These are phyloP conservation scores for Dermatophagoides farinae DNA, from an alignment of 1,140 invertebrate species.

Conservation along the genomic window DNA sequence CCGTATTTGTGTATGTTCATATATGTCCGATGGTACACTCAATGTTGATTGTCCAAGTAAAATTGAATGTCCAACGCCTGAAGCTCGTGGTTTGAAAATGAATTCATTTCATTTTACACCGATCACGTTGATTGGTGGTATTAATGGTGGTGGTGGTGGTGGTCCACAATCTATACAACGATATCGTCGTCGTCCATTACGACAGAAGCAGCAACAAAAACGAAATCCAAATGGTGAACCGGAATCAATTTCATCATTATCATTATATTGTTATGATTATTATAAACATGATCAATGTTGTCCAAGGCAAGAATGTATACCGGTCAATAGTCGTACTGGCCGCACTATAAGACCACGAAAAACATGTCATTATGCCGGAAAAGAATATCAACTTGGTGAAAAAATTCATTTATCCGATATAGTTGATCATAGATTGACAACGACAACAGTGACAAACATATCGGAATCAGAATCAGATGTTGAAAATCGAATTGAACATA, in stretches of 20 bases:
- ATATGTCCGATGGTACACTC: background rate
- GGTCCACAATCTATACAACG: background rate
- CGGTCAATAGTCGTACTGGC: background rate
- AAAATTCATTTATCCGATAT: constrained; percentile 8
- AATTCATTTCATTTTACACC: too few relatives aligned
- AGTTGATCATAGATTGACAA: background rate
- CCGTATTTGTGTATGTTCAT: background rate
- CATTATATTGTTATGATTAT: constrained; percentile 5
- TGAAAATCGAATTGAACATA: background rate
- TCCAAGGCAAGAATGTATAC: background rate
- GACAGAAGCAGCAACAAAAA: background rate
- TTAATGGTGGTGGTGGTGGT: background rate
- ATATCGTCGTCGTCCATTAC: background rate
- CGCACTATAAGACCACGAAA: background rate
- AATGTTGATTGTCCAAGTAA: background rate
- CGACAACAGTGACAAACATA: background rate
- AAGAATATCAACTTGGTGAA: constrained; percentile 16
- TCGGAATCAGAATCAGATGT: background rate
- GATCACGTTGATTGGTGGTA: background rate
- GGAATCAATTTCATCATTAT: background rate
- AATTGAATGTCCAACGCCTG: background rate
- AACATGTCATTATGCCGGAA: constrained; percentile 15
- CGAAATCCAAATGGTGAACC: background rate
- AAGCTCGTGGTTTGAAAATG: too few relatives aligned
- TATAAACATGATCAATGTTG: constrained; percentile 8